A percentile compares a stretch with the other conserved stretches of the same genome.
Evolutionary conservation across 1,140 invertebrate genomes (phyloP).

Genomic region (Lepidurus couesii): DNA sequence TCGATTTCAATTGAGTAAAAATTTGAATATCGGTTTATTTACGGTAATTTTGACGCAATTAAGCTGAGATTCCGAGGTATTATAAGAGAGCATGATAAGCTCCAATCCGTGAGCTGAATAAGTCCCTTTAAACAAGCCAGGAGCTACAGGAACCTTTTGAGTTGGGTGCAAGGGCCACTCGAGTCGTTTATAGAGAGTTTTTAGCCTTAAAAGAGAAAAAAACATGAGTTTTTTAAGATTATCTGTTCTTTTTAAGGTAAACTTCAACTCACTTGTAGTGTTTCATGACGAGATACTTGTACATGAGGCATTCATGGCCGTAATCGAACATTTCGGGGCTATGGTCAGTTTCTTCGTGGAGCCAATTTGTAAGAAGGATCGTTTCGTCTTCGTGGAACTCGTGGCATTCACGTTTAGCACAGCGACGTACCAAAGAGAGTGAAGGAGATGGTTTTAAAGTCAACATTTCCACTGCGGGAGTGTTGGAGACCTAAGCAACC

Average conservation of each 20-base stretch:
- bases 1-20: no score
- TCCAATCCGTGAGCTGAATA: conserved; percentile 39
- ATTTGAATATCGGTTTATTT: background rate
- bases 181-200: conserved; percentile 26
- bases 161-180: background rate
- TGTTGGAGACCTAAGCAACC: background rate
- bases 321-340: background rate
- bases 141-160: conserved; percentile 36
- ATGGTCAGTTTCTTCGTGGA: conserved; percentile 29
- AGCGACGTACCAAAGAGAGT: background rate
- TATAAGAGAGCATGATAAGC: conserved; percentile 37
- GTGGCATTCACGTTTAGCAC: background rate
- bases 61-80: conserved; percentile 31
- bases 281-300: conserved; percentile 32
- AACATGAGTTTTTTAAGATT: background rate
- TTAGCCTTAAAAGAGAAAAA: background rate
- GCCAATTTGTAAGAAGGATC: conserved; percentile 24
- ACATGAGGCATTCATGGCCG: conserved; percentile 28
- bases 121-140: conserved; percentile 40
- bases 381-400: conserved; percentile 10
- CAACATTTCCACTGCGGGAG: background rate
- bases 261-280: background rate
- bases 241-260: background rate
- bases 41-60: conserved; percentile 37
- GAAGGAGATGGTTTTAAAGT: background rate